These are phyloP conservation scores for Diplodus puntazzo DNA, from an alignment of 2,797 vertebrate species.

Conservation along the genomic window DNA sequence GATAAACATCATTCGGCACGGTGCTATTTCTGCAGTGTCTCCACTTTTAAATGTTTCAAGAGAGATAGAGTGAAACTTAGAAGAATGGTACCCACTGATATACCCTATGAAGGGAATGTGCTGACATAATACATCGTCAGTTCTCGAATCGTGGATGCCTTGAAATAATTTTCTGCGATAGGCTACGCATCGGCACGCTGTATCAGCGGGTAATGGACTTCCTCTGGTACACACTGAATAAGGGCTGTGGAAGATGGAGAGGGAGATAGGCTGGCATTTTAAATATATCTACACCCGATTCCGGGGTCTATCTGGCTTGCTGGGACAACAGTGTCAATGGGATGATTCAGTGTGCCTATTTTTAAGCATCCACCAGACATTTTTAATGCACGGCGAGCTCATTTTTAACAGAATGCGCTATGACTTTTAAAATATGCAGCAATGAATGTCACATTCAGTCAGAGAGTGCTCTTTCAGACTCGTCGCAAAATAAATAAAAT, in stretches of 20 bases:
- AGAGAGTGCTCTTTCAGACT: constrained; percentile 53
- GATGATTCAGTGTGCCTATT: constrained; percentile 69
- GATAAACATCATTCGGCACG: constrained; percentile 73
- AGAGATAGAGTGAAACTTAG: constrained; percentile 73
- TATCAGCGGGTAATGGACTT: constrained; percentile 72
- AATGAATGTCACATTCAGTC: constrained; percentile 73
- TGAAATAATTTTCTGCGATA: constrained; percentile 74
- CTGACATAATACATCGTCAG: constrained; percentile 74
- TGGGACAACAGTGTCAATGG: constrained; percentile 63
- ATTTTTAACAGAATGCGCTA: constrained; percentile 58
- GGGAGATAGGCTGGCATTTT: constrained; percentile 66
- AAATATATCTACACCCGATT: constrained; percentile 64
- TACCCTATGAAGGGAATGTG: constrained; percentile 69
- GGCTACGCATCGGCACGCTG: constrained; percentile 55
- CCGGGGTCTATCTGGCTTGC: constrained; percentile 44
- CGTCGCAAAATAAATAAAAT: constrained; percentile 68
- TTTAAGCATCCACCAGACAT: constrained; percentile 56
- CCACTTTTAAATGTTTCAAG: constrained; percentile 76
- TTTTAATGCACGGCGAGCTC: constrained; percentile 61
- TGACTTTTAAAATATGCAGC: constrained; percentile 75
- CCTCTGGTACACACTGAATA: constrained; percentile 51
- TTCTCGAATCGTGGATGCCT: constrained; percentile 59
- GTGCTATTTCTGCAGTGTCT: constrained; percentile 76
- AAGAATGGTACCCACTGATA: constrained; percentile 68
- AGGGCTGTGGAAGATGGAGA: constrained; percentile 59